Evolutionary conservation across 2,888 invertebrate genomes (phyloP), one percentile per base, ranked within the genome.

Genomic region (Halictus quadricinctus): DNA sequence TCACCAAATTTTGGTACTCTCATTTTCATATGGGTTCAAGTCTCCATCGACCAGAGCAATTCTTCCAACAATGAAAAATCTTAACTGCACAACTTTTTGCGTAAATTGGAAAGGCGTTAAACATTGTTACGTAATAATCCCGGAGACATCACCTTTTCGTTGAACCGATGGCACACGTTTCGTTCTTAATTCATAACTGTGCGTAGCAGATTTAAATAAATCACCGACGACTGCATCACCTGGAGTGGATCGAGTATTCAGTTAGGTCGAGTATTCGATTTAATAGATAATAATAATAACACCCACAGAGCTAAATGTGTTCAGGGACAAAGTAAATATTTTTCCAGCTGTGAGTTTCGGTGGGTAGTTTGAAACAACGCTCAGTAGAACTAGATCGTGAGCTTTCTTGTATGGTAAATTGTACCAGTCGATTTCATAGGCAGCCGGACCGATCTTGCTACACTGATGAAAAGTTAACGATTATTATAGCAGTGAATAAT

Each of bases 271-370:
- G 21, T 5, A n/a, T 7, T n/a, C 2, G 2, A 1, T 25, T 15
- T 21, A 43, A 25, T 18, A 2, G 0, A 7, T 15, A 29, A 13
- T 29, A 13, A 12, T 60, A 25, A 15, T 6, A 60, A 5, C 2
- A 80, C 87, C 50, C 70, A 87, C 87, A n/a, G 60, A 43, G n/a
- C 79, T 85, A 84, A 93, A 92, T 21, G 88, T 90, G 15, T 73
- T 79, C 10, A 92, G 74, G 0, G 93, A 92, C 3, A 93, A 60
- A 8, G 90, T 84, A 8, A 90, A 76, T 73, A 93, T 86, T 84
- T 91, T 92, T 41, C 92, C 93, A 74, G 92, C 93, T 7, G 91
- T 91, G 12, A 93, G 88, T 72, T 85, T 90, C 0, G 88, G 86
- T 0, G 92, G 91, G 80, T 86, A 83, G 75, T 89, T 91, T 2